Percentiles rank a stretch among this genome's conserved stretches.
Conservation (phyloP, 2,888 invertebrate species). For the Nudaria mundana region DNA sequence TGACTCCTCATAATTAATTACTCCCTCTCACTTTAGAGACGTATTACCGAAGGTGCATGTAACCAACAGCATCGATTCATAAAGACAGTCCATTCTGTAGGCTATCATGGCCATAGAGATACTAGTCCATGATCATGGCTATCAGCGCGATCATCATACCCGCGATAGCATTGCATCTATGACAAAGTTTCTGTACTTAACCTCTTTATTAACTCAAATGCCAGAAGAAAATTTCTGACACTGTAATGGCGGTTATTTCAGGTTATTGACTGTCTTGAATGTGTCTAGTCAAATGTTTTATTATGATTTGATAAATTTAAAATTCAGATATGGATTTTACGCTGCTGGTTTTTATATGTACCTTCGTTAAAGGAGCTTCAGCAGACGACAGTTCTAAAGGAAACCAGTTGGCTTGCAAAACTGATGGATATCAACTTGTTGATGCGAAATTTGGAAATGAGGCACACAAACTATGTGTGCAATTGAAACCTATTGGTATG, state of each 20-base stretch:
- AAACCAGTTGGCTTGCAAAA: conserved; percentile 33
- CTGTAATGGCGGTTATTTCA: conserved; percentile 8
- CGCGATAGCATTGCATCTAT: no score
- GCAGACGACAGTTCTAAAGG: conserved; percentile 12
- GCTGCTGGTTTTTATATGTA: conserved; percentile 14
- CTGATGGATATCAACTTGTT: conserved; percentile 46
- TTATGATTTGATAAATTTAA: conserved; percentile 24
- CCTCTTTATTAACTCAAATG: conserved; percentile 1
- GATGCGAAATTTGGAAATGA: conserved; percentile 58
- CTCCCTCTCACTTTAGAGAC: no score
- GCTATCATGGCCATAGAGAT: no score
- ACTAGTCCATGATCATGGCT: no score
- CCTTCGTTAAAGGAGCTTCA: conserved; percentile 6
- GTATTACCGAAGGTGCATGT: no score
- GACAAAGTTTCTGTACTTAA: neutral
- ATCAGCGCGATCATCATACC: no score
- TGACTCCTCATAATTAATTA: no score
- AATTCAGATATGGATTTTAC: conserved; percentile 19
- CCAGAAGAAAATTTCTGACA: conserved; percentile 5
- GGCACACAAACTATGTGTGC: conserved; percentile 54
- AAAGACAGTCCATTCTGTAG: no score
- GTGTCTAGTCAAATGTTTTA: conserved; percentile 2
- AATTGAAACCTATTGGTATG: conserved; percentile 48
- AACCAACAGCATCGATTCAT: no score
- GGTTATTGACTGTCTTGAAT: neutral